These are phyloP conservation scores for Laterallus jamaicensis DNA, from an alignment of 2,113 vertebrate species.

Conservation along the genomic window DNA sequence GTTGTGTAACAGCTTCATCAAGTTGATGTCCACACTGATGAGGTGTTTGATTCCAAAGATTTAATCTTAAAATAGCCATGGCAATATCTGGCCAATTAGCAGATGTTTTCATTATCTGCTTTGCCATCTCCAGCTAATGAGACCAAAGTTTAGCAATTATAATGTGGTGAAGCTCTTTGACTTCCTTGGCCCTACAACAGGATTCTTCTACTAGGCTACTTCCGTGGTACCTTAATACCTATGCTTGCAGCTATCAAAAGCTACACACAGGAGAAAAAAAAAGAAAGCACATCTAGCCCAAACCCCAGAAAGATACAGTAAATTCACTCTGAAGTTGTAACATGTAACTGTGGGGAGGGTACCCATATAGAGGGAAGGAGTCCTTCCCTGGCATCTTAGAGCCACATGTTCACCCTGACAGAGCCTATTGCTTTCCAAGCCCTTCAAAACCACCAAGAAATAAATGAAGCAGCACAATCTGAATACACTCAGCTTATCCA, in stretches of 20 bases:
- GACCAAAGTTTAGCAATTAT: background rate
- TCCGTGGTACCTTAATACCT: rapidly evolving
- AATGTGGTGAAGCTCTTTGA: background rate
- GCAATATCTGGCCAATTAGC: background rate
- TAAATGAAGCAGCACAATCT: background rate
- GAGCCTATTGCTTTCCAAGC: background rate
- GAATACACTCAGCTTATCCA: background rate
- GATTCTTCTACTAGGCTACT: background rate
- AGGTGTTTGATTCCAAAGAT: background rate
- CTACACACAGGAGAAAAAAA: background rate
- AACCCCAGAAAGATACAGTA: background rate
- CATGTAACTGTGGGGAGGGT: rapidly evolving
- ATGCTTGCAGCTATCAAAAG: background rate
- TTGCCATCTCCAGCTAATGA: background rate
- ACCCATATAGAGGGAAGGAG: background rate
- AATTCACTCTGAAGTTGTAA: background rate
- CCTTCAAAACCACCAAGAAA: background rate
- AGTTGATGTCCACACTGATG: background rate
- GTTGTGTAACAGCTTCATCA: background rate
- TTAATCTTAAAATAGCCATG: background rate
- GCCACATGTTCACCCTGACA: background rate
- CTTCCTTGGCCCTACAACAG: background rate
- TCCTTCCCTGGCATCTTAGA: background rate
- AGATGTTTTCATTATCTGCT: background rate
- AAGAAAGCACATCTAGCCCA: background rate